Evolutionary conservation across 2,113 vertebrate genomes (phyloP), one percentile per base, ranked within the genome.

Genomic region (Electrona antarctica): DNA sequence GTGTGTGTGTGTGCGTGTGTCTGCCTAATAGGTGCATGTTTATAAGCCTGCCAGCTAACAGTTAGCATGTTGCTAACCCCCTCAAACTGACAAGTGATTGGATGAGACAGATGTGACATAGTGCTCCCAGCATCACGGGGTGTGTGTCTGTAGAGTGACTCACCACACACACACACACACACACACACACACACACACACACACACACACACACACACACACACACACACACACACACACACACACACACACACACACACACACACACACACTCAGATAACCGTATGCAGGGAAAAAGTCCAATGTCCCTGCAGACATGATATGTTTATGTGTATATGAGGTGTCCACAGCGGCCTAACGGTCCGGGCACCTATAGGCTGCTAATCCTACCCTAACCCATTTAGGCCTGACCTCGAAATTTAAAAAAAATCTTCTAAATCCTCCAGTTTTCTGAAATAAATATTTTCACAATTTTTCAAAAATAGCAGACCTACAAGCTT

Each of bases 71-170:
- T 74, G 85, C 92, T 69, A 69, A 74, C 55, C 57, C 2, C 41
- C 48, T 8, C 8, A 28, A 60, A 67, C 7, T 12, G 60, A 57
- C 4, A 81, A 47, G 8, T 82, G 77, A 78, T 74, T 74, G 78
- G 78, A 84, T 8, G 81, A 77, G 73, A 56, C 69, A 68, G 13
- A 47, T 49, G 71, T 75, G 46, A 60, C 81, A 80, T 69, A 45
- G 49, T 1, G 77, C 81, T 81, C 79, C 69, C 62, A 68, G 81
- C 82, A 76, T 58, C 81, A 78, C 91, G 87, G 5, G 33, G 33
- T 41, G 33, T 41, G 33, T 33, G 29, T 33, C 2, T 4, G 90
- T 90, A 21, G 2, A 21, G 21, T 21, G 21, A 12, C 12, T 59
- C 41, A 21, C 33, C 29, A 62, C 61, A 62, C 56, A 73, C 62